Evolutionary conservation across 1,140 invertebrate genomes (phyloP).

Genomic region (Zophobas atratus): DNA sequence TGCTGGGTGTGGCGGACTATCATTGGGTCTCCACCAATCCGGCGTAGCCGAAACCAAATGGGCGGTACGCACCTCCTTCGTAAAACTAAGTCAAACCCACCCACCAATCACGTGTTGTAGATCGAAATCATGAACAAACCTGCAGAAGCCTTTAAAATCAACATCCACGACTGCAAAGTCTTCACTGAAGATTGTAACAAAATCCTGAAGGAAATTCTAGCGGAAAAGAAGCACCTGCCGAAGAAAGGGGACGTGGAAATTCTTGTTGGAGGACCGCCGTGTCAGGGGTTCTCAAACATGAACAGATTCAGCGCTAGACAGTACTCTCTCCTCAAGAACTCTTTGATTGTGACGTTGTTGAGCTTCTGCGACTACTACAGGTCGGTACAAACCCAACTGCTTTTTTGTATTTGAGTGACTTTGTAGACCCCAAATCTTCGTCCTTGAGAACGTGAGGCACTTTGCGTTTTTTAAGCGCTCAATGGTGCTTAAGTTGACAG

Average conservation of each 20-base stretch:
- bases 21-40: slow-evolving; percentile 81
- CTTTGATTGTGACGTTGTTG: slow-evolving; percentile 85
- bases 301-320: slow-evolving; percentile 90
- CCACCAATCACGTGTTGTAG: slow-evolving; percentile 48
- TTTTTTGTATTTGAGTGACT: background rate
- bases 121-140: slow-evolving; percentile 86
- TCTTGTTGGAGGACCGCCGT: slow-evolving; percentile 91
- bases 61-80: slow-evolving; percentile 72
- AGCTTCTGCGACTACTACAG: slow-evolving; percentile 89
- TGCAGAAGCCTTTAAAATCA: slow-evolving; percentile 85
- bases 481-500: slow-evolving; percentile 87
- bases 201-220: slow-evolving; percentile 78
- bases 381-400: background rate
- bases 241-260: slow-evolving; percentile 87
- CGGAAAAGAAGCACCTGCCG: slow-evolving; percentile 75
- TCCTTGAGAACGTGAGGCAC: slow-evolving; percentile 91
- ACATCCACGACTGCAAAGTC: slow-evolving; percentile 82
- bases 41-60: slow-evolving; percentile 80
- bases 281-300: slow-evolving; percentile 93
- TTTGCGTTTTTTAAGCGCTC: slow-evolving; percentile 86
- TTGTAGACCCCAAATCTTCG: slow-evolving; percentile 80
- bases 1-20: slow-evolving; percentile 88
- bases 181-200: slow-evolving; percentile 89
- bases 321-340: slow-evolving; percentile 92
- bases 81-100: background rate